phyloP scores from a whole-genome alignment of 2,113 vertebrate genomes.

The Sprattus sprattus region DNA sequence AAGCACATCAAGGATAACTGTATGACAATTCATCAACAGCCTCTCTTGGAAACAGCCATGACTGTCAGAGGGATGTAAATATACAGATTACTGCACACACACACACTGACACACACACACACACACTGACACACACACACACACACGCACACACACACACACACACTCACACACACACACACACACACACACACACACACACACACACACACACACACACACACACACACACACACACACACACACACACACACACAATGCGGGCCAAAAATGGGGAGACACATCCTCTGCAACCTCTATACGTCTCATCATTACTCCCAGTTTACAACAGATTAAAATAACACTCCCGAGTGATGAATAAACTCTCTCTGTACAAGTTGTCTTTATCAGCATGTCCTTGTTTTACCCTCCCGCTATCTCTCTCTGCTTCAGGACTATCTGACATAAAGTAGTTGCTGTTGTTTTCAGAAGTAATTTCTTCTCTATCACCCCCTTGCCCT shows the following conservation, averaged over 20 bases:
- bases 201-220: background rate
- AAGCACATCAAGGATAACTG: too few species aligned
- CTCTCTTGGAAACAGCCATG: too few species aligned
- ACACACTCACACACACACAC: background rate
- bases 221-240: slow-evolving; percentile 5
- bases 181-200: background rate
- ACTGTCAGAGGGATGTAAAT: too few species aligned
- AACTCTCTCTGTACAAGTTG: background rate
- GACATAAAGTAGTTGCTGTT: background rate
- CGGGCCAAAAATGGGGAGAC: background rate
- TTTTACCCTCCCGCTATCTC: background rate
- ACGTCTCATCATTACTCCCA: background rate
- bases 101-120: background rate
- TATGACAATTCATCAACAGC: too few species aligned
- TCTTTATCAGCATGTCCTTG: background rate
- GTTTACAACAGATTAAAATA: background rate
- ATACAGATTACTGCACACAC: background rate
- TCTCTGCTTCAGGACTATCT: background rate
- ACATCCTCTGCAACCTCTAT: background rate
- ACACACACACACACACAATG: background rate
- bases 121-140: too few species aligned
- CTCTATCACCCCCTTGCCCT: background rate
- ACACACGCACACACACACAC: too few species aligned
- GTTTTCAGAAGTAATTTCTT: background rate
- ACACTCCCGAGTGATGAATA: background rate